Conservation (phyloP, 1,140 invertebrate genomes). For the Branchinecta lynchi region DNA sequence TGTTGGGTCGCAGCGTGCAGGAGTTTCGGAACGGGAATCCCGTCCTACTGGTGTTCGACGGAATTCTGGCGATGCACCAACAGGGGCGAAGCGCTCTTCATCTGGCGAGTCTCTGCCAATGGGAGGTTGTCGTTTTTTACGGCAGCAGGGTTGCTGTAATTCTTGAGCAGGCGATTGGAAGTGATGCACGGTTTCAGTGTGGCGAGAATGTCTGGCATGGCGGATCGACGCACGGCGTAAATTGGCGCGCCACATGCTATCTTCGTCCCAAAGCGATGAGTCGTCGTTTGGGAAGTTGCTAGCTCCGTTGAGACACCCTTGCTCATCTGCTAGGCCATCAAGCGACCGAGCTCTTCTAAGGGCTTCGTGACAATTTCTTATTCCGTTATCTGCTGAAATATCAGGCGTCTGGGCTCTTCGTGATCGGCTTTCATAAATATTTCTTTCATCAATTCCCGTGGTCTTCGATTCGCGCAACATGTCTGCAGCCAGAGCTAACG, state of each 20-base stretch:
- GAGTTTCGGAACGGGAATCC: slow-evolving; percentile 23
- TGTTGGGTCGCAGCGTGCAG: slow-evolving; percentile 28
- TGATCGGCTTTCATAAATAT: neutral
- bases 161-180: neutral
- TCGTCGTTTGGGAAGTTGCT: slow-evolving; percentile 37
- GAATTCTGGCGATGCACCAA: slow-evolving; percentile 18
- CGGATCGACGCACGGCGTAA: slow-evolving; percentile 55
- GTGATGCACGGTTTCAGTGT: neutral
- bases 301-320: slow-evolving; percentile 26
- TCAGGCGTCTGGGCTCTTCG: neutral
- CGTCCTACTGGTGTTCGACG: slow-evolving; percentile 30
- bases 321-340: slow-evolving; percentile 45
- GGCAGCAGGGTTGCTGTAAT: neutral
- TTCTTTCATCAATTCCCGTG: neutral
- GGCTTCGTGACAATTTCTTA: neutral
- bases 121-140: neutral
- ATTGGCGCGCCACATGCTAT: slow-evolving; percentile 59
- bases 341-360: slow-evolving; percentile 38
- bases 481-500: neutral
- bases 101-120: neutral
- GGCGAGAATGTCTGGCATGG: slow-evolving; percentile 41
- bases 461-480: neutral
- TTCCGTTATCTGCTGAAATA: neutral
- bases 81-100: neutral
- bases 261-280: slow-evolving; percentile 54